Evolutionary conservation across 2,113 vertebrate species (phyloP), one percentile per base, ranked within the genome.

Genomic region (Eidolon helvum): DNA sequence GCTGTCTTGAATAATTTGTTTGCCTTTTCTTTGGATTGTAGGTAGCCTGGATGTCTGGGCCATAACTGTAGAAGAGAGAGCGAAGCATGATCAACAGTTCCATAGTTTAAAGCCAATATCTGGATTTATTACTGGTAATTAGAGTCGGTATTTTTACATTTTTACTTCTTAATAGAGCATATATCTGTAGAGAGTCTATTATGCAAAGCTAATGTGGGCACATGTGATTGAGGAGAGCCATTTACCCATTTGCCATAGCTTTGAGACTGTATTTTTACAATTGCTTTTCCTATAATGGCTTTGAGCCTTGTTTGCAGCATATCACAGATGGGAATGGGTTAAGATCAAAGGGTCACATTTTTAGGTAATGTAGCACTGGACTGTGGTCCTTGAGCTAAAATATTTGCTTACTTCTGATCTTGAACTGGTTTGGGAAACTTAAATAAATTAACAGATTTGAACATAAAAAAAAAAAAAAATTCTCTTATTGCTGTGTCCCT

Each of bases 81-180:
- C 99, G 28, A 99, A 99, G 98, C 99, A 99, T 98, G 99, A 99
- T 97, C 99, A 99, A 88, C 99, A 99, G 98, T 99, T 99, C 98
- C 99, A 99, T 94, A 99, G 99, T 98, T 99, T 99, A 98, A 98
- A 99, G 98, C 99, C 99, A 86, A 99, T 98, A 75, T 99, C 99
- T 92, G 99, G 99, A 97, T 99, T 99, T 98, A 99, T 99, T 98
- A 99, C 99, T 98, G 99, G 99, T 99, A 98, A 98, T 79, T 30
- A 63, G 61, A 79, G n/a, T 79, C 38, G 1, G 2, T 63, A 8
- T 75, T 95, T 94, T 87, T 48, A 28, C 11, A 11, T 69, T 90
- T 65, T 85, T 77, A 16, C 35, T 94, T 69, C 55, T 43, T 53
- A 10, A 3, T 63, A 38, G 48, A 53, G 3, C 57, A 14, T 82